Conservation (phyloP, 2,797 vertebrate genomes). For the Sebastiscus tertius region DNA sequence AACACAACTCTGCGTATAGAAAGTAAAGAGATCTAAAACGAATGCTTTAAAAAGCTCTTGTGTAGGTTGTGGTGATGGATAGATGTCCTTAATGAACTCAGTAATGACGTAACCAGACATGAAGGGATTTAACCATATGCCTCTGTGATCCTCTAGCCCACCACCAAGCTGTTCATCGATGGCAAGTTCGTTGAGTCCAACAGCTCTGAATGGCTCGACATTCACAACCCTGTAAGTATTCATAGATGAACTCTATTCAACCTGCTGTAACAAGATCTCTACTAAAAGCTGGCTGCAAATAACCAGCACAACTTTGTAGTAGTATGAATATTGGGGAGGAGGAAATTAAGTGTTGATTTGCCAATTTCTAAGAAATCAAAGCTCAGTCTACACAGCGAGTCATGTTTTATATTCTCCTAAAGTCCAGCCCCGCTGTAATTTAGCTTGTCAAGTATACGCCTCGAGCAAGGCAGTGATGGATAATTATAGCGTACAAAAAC, state of each 20-base stretch:
- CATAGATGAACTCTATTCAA: conserved; percentile 8
- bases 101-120: conserved; percentile 11
- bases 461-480: conserved; percentile 11
- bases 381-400: background rate
- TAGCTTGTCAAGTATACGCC: background rate
- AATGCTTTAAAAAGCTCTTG: background rate
- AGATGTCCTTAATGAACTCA: conserved; percentile 10
- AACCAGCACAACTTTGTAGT: background rate
- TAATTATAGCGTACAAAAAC: conserved; percentile 21
- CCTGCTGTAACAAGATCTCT: conserved; percentile 1
- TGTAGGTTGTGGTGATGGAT: background rate
- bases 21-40: background rate
- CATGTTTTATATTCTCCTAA: conserved; percentile 14
- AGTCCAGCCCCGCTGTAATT: background rate
- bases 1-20: background rate
- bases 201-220: conserved; percentile 93
- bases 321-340: background rate
- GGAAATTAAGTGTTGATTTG: conserved; percentile 11
- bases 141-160: conserved; percentile 83
- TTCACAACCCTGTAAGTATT: conserved; percentile 95
- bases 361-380: conserved; percentile 15
- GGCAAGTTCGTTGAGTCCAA: conserved; percentile 97
- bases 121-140: conserved; percentile 34
- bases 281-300: background rate
- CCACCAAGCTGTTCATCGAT: conserved; percentile 97